Evolutionary conservation across 2,797 vertebrate species (phyloP), one percentile per base, ranked within the genome.

Genomic region (Enteromius mattozi): DNA sequence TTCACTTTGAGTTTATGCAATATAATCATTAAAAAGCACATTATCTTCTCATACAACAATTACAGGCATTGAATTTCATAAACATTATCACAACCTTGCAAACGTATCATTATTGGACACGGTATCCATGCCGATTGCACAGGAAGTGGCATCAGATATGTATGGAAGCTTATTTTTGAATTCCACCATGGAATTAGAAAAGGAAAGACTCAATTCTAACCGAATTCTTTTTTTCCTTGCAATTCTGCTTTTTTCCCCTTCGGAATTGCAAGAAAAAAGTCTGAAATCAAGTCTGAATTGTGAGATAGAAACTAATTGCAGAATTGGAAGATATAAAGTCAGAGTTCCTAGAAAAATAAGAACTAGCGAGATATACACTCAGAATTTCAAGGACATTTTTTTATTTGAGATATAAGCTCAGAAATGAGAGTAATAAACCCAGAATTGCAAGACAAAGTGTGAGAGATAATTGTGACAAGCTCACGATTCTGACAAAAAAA

Each of bases 21-120:
- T 65, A 19, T 65, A 27, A 40, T 37, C 33, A 51, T 82, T 37
- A 56, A 76, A 79, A 83, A 69, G 54, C 63, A 76, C 40, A 65
- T 24, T 40, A 77, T 35, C 45, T 83, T 77, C 45, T 42, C 49
- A 45, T 42, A 78, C 74, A 84, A 84, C 75, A 71, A 77, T 56
- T n/a, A 69, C 82, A 83, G 61, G 61, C 81, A 83, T 45, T 59
- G 30, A 13, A n/a, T 45, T n/a, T 82, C 13, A 76, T 51, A 42
- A 76, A 77, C 72, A 69, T 75, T 4, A 83, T 68, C 47, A 77
- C 63, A 19, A 63, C 30, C 66, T 78, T 13, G 37, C 76, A 79
- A 71, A 61, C 12, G 6, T 77, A 30, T 68, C 2, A 24, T 71
- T 71, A 71, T 33, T 69, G 37, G 33, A 40, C 24, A 59, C 17